Conservation (phyloP, 92 coral and sea anemone genomes). For the Porites lobata region DNA sequence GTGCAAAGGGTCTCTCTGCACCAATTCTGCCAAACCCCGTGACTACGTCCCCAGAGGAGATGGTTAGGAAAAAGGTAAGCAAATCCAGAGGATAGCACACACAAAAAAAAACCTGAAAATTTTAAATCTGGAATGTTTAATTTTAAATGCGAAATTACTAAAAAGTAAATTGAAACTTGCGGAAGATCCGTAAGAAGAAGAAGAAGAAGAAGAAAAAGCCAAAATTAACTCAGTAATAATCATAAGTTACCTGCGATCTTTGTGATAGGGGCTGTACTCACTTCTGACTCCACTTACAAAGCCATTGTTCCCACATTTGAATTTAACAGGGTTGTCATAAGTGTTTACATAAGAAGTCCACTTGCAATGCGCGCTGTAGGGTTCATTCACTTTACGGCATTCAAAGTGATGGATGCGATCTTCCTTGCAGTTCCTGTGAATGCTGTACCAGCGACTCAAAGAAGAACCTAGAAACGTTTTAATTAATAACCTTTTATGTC, state of each 20-base stretch:
- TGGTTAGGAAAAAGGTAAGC: too few species aligned
- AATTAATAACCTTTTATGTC: too few species aligned
- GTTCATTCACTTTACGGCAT: constrained; percentile 26
- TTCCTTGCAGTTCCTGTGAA: constrained; percentile 50
- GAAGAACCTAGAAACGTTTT: not conserved
- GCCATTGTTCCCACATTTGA: not conserved
- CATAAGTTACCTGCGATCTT: not conserved
- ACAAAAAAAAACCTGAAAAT: too few species aligned
- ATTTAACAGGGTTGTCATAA: not conserved
- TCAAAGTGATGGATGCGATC: constrained; percentile 37
- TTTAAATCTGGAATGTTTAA: too few species aligned
- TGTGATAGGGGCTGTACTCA: not conserved
- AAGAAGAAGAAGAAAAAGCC: not conserved
- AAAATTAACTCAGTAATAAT: not conserved
- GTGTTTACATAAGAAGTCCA: constrained; percentile 34
- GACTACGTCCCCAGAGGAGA: too few species aligned
- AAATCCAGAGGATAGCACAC: too few species aligned
- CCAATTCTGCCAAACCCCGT: too few species aligned
- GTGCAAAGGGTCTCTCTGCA: too few species aligned
- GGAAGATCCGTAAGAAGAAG: not conserved
- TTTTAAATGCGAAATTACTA: too few species aligned
- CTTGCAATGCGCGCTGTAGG: constrained; percentile 30
- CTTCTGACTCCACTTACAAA: not conserved
- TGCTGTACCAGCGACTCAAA: not conserved
- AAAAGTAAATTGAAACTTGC: not conserved